Conservation (phyloP, 2,797 vertebrate genomes). For the Propithecus perrieri region DNA sequence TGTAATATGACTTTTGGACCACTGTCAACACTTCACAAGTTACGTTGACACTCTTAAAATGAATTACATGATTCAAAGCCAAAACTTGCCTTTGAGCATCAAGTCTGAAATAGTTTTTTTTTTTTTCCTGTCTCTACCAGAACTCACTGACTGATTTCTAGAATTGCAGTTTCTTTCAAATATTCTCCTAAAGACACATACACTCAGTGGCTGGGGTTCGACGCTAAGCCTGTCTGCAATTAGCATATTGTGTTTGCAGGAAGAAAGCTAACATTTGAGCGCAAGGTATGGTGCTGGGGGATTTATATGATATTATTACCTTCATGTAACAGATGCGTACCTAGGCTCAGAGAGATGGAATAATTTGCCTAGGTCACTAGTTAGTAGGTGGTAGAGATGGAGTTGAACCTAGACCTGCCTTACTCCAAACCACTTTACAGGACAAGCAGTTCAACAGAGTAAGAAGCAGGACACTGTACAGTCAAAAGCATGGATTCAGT, state of each 20-base stretch:
- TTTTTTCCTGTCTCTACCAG: neutral
- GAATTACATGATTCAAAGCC: conserved; percentile 3
- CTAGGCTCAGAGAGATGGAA: neutral
- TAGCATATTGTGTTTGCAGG: neutral
- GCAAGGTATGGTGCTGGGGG: neutral
- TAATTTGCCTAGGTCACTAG: neutral
- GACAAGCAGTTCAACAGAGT: neutral
- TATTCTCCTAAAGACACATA: neutral
- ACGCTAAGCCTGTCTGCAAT: neutral
- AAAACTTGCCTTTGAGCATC: neutral
- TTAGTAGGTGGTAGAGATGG: neutral
- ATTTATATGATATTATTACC: neutral
- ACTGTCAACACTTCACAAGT: neutral
- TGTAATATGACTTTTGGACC: conserved; percentile 29
- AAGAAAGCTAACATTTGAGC: neutral
- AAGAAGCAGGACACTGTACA: neutral
- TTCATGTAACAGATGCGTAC: neutral
- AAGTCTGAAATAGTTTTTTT: neutral
- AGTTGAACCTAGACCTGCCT: neutral
- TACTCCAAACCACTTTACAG: neutral
- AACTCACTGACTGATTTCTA: neutral
- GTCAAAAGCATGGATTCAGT: neutral
- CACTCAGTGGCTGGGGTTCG: neutral
- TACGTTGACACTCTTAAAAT: neutral
- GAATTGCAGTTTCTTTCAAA: neutral